Evolutionary conservation across 2,113 vertebrate species (phyloP).

Genomic region (Potamarius usumacintae): DNA sequence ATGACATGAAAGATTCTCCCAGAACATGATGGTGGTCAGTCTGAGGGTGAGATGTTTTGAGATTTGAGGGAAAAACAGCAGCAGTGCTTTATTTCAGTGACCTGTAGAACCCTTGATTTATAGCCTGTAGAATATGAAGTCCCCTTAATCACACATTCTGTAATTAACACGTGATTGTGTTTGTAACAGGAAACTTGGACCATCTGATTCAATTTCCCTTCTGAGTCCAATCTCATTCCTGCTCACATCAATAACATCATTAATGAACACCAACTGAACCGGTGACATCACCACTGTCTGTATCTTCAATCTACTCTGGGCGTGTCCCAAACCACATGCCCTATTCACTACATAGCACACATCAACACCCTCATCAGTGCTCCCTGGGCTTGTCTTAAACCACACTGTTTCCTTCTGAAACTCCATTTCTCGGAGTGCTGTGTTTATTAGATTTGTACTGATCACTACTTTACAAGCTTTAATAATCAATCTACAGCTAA

Average conservation of each 20-base stretch:
- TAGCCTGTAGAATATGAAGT: neutral
- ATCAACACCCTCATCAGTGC: neutral
- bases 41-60: neutral
- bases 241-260: constrained; percentile 6
- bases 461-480: neutral
- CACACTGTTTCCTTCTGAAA: neutral
- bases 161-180: neutral
- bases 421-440: neutral
- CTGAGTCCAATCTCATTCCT: neutral
- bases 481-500: neutral
- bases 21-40: neutral
- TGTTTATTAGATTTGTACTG: neutral
- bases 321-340: neutral
- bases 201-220: neutral
- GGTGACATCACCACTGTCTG: neutral
- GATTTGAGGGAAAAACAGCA: neutral
- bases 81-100: neutral
- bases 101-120: neutral
- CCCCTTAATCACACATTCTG: neutral
- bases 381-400: neutral
- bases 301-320: neutral
- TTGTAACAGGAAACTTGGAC: neutral
- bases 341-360: neutral
- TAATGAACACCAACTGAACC: neutral
- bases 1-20: neutral